Conservation (phyloP, 2,113 vertebrate genomes). For the Pluvialis apricaria region DNA sequence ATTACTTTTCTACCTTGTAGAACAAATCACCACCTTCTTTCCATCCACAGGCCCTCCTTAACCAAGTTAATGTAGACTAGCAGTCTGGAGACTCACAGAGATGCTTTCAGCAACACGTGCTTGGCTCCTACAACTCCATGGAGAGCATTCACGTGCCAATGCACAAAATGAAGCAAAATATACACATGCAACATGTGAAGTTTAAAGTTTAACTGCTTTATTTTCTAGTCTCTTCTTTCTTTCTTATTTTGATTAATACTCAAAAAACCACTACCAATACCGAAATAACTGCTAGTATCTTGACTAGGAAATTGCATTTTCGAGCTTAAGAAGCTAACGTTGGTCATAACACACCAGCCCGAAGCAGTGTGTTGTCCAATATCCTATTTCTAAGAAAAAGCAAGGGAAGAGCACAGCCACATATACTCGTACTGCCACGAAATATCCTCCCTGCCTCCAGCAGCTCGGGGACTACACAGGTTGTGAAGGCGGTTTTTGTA, state of each 20-base stretch:
- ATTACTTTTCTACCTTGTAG: not conserved
- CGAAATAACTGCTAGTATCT: not conserved
- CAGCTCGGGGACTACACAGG: not conserved
- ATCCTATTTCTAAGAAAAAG: not conserved
- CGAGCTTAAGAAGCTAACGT: not conserved
- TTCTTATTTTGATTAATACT: not conserved
- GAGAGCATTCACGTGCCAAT: not conserved
- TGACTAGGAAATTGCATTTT: not conserved
- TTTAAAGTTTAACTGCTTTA: not conserved
- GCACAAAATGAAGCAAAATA: not conserved
- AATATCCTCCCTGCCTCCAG: not conserved
- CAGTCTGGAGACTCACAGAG: not conserved
- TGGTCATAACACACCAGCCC: not conserved
- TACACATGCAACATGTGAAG: not conserved
- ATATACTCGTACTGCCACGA: not conserved
- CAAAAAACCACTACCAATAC: not conserved
- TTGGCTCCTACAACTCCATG: not conserved
- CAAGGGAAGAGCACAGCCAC: not conserved
- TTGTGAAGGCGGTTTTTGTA: slow-evolving; percentile 31
- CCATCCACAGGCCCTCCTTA: not conserved
- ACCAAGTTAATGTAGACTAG: accelerated
- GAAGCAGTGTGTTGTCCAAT: not conserved
- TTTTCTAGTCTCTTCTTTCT: not conserved
- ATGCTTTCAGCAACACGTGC: accelerated
- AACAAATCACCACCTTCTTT: not conserved